phyloP scores from a whole-genome alignment of 2,888 invertebrate genomes.

The Cheilosia vulpina region DNA sequence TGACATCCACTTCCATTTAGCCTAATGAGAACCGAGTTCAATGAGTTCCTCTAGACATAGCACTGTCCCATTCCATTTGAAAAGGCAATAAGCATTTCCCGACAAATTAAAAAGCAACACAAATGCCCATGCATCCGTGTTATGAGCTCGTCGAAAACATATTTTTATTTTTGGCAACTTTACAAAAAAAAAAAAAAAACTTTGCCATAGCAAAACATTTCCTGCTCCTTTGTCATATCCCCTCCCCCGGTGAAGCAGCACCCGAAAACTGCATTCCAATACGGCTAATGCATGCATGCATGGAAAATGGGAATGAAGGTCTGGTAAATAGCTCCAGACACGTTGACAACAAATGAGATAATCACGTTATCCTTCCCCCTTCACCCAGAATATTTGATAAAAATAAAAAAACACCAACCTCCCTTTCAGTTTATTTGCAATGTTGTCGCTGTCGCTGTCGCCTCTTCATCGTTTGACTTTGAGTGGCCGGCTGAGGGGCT shows the following conservation, averaged over 20 bases:
- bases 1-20: slow-evolving; percentile 3
- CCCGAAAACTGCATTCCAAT: slow-evolving; percentile 52
- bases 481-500: slow-evolving; percentile 50
- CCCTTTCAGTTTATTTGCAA: slow-evolving; percentile 68
- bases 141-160: slow-evolving; percentile 43
- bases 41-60: background rate
- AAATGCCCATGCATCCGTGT: slow-evolving; percentile 62
- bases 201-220: slow-evolving; percentile 31
- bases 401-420: background rate
- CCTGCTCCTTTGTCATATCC: background rate
- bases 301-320: slow-evolving; percentile 9
- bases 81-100: slow-evolving; percentile 5
- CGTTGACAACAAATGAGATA: slow-evolving; percentile 44
- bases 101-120: slow-evolving; percentile 51
- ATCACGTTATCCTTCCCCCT: slow-evolving; percentile 53
- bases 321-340: slow-evolving; percentile 23
- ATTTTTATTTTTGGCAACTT: slow-evolving; percentile 58
- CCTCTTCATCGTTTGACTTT: slow-evolving; percentile 51
- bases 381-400: slow-evolving; percentile 2
- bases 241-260: background rate
- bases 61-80: background rate
- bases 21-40: slow-evolving; percentile 10
- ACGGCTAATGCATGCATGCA: slow-evolving; percentile 63
- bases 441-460: slow-evolving; percentile 21
- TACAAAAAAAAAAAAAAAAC: slow-evolving; percentile 66